phyloP scores from a whole-genome alignment of 92 coral and sea anemone genomes.

The Galaxea fascicularis region DNA sequence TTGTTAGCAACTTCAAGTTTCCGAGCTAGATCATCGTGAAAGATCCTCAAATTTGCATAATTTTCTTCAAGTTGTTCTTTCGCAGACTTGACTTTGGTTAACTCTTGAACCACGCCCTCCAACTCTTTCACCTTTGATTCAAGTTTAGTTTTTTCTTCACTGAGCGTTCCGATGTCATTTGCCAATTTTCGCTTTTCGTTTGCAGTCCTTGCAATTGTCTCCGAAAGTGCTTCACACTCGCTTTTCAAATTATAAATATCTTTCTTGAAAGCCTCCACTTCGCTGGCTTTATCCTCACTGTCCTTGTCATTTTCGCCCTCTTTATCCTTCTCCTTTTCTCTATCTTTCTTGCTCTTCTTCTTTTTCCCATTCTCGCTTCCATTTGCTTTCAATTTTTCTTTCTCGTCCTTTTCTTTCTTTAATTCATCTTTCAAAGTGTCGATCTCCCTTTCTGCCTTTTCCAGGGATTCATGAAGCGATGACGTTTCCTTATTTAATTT shows the following conservation, averaged over 20 bases:
- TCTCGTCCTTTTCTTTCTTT: constrained; percentile 74
- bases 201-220: constrained; percentile 83
- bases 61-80: constrained; percentile 70
- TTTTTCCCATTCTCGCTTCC: constrained; percentile 39
- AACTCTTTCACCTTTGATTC: constrained; percentile 61
- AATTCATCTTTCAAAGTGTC: constrained; percentile 63
- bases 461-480: constrained; percentile 83
- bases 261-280: constrained; percentile 66
- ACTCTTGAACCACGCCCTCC: constrained; percentile 48
- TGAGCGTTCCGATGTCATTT: constrained; percentile 59
- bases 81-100: constrained; percentile 58
- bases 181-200: constrained; percentile 80
- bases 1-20: constrained; percentile 62
- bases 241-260: constrained; percentile 71
- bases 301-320: constrained; percentile 16
- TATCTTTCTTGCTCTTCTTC: constrained; percentile 55
- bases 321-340: constrained; percentile 34
- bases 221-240: constrained; percentile 83
- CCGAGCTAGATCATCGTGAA: constrained; percentile 61
- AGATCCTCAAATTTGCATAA: constrained; percentile 48
- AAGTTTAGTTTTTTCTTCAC: constrained; percentile 70
- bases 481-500: constrained; percentile 92
- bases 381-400: constrained; percentile 65
- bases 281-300: constrained; percentile 36
- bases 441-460: constrained; percentile 84